Evolutionary conservation across 2,888 invertebrate species (phyloP).

Genomic region (Eristalinus sepulchralis): DNA sequence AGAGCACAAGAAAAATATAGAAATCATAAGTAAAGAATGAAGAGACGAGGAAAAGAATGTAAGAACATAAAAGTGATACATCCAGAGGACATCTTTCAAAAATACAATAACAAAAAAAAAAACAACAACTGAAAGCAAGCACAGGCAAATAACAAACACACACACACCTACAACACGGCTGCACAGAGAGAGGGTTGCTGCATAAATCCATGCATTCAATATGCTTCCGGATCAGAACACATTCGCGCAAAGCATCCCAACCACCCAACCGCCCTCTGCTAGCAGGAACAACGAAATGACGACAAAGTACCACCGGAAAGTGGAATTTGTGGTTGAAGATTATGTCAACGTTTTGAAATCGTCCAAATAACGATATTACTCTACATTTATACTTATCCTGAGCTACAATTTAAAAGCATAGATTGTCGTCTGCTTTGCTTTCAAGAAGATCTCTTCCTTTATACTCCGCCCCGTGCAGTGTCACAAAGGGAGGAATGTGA

Average conservation of each 20-base stretch:
- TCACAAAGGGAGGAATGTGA: neutral
- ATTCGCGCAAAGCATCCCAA: neutral
- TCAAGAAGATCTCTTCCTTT: neutral
- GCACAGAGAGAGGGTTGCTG: constrained; percentile 1
- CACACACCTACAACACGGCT: neutral
- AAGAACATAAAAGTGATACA: constrained; percentile 62
- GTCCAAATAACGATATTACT: constrained; percentile 43
- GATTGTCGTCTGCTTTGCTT: constrained; percentile 30
- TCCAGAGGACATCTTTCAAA: constrained; percentile 41
- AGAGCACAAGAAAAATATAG: constrained; percentile 48
- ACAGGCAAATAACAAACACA: constrained; percentile 11
- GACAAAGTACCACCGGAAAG: constrained; percentile 55
- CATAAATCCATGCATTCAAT: constrained; percentile 64
- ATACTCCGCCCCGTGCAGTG: neutral
- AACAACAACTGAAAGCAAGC: constrained; percentile 33
- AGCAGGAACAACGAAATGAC: constrained; percentile 28
- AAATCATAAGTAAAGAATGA: constrained; percentile 10
- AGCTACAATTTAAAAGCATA: constrained; percentile 29
- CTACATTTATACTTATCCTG: constrained; percentile 39
- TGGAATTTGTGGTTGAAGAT: constrained; percentile 60
- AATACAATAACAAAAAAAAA: constrained; percentile 28
- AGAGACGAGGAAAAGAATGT: constrained; percentile 19
- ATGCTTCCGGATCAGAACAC: constrained; percentile 21
- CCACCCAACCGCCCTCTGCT: neutral
- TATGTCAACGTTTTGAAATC: constrained; percentile 50